Percentiles rank a stretch among this genome's conserved stretches.
These are phyloP conservation scores for Muricea muricata DNA, from an alignment of 92 coral and sea anemone genomes.

Conservation along the genomic window DNA sequence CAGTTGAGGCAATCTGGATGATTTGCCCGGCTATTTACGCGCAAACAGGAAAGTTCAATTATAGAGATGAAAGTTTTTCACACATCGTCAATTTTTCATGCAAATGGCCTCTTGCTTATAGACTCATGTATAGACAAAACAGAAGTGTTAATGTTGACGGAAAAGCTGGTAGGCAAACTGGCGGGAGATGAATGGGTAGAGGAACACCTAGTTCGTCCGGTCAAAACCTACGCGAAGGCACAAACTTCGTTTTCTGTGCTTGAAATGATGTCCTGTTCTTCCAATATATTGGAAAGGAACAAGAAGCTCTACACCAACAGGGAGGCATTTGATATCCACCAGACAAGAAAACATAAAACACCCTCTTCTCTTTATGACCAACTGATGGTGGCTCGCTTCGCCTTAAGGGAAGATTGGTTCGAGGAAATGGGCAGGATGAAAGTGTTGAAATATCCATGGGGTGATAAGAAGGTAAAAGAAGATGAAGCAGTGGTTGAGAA, in stretches of 20 bases:
- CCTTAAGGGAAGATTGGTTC: constrained; percentile 48
- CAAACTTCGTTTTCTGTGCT: constrained; percentile 51
- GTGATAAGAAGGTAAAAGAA: not conserved
- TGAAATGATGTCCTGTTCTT: constrained; percentile 49
- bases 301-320: constrained; percentile 35
- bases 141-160: constrained; percentile 51
- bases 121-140: not conserved
- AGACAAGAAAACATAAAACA: constrained; percentile 37
- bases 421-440: not conserved
- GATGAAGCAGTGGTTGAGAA: constrained; percentile 8
- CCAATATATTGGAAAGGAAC: constrained; percentile 30
- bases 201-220: constrained; percentile 57
- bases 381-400: constrained; percentile 42
- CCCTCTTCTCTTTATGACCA: constrained; percentile 48
- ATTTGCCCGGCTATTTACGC: constrained; percentile 4
- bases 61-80: constrained; percentile 18
- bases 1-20: constrained; percentile 42
- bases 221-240: constrained; percentile 47
- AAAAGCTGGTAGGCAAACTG: constrained; percentile 45
- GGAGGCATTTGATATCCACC: constrained; percentile 52
- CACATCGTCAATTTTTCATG: not conserved
- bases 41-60: constrained; percentile 6
- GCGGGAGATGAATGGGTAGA: constrained; percentile 71
- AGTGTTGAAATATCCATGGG: not conserved
- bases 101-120: constrained; percentile 17